Percentiles rank a stretch among this genome's conserved stretches.
These are phyloP conservation scores for Drosophila rellima DNA, from an alignment of 2,888 invertebrate genomes.

Conservation along the genomic window DNA sequence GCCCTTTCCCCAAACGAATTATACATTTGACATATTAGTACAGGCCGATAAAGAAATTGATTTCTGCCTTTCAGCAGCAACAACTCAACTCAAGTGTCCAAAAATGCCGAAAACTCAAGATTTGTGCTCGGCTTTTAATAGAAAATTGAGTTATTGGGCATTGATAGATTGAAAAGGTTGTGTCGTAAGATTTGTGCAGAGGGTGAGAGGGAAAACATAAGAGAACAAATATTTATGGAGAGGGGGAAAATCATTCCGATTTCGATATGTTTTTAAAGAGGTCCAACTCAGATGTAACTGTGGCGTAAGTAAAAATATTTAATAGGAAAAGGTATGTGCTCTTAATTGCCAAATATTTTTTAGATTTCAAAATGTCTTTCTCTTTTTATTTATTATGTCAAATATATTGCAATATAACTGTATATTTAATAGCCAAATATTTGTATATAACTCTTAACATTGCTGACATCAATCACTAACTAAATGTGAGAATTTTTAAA, in stretches of 20 bases:
- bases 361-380: too few species aligned
- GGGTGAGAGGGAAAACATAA: background rate
- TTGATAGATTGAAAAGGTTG: conserved; percentile 56
- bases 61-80: conserved; percentile 69
- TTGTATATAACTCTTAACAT: too few species aligned
- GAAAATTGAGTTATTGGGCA: conserved; percentile 67
- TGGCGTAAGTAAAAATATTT: too few species aligned
- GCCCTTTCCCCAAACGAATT: conserved; percentile 37
- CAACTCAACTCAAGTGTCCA: conserved; percentile 50
- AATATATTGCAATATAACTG: background rate
- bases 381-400: background rate
- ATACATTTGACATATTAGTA: conserved; percentile 78
- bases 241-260: background rate
- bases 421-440: too few species aligned
- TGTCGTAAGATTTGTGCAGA: background rate
- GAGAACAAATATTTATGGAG: background rate
- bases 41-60: conserved; percentile 76
- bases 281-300: too few species aligned
- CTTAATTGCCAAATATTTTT: too few species aligned
- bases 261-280: background rate
- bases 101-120: conserved; percentile 43
- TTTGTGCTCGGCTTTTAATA: conserved; percentile 45
- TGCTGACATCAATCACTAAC: too few species aligned
- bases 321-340: too few species aligned
- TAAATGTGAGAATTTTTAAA: too few species aligned